Percentiles rank a stretch among this genome's conserved stretches.
Evolutionary conservation across 2,113 vertebrate genomes (phyloP).

Genomic region (Oenanthe oenanthe): DNA sequence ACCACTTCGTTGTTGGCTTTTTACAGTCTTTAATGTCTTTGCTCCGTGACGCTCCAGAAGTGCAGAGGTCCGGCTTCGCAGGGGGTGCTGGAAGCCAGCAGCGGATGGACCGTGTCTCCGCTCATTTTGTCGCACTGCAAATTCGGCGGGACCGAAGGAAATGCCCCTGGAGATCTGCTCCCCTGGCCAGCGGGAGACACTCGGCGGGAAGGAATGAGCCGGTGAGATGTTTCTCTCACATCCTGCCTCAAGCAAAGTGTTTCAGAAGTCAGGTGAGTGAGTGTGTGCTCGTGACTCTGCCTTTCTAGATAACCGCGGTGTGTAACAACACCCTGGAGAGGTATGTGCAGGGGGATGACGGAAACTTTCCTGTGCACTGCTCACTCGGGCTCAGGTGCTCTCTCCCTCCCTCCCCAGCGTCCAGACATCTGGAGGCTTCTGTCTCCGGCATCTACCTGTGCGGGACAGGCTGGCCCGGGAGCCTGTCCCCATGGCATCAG

Average conservation of each 20-base stretch:
- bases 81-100: neutral
- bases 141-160: neutral
- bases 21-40: neutral
- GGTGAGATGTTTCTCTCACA: neutral
- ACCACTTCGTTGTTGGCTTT: neutral
- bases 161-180: neutral
- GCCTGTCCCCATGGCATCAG: neutral
- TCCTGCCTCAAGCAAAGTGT: neutral
- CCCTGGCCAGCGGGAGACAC: neutral
- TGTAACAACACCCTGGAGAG: conserved; percentile 9
- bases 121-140: neutral
- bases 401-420: neutral
- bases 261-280: conserved; percentile 27
- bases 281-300: neutral
- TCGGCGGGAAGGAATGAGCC: neutral
- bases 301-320: neutral
- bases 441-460: neutral
- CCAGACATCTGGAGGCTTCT: neutral
- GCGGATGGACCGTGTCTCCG: neutral
- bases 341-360: neutral
- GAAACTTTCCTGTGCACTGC: neutral
- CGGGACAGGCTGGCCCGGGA: neutral
- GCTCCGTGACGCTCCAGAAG: neutral
- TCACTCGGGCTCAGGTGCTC: neutral
- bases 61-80: neutral